Conservation (phyloP, 2,888 invertebrate species). For the Andrena praecox region DNA sequence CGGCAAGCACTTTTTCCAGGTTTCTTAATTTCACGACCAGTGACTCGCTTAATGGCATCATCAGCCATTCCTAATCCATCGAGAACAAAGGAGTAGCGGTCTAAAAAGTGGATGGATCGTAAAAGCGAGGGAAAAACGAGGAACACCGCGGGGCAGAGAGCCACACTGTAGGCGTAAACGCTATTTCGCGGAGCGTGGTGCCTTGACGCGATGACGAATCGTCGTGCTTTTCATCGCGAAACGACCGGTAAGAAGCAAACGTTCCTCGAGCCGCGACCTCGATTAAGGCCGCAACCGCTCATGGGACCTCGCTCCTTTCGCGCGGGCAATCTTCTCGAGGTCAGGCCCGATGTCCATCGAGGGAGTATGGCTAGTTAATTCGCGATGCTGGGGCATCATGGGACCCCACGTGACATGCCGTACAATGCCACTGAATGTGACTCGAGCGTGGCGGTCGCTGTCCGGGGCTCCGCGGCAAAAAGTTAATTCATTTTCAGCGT, state of each 20-base stretch:
- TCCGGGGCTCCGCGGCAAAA: constrained; percentile 71
- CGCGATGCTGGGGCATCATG: constrained; percentile 57
- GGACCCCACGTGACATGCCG: constrained; percentile 64
- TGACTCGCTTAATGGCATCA: background rate
- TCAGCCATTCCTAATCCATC: background rate
- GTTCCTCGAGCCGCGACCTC: constrained; percentile 51
- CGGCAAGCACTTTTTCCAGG: background rate
- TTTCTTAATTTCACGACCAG: background rate
- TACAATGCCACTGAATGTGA: constrained; percentile 76
- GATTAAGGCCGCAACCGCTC: constrained; percentile 55
- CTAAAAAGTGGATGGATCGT: background rate
- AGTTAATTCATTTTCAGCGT: constrained; percentile 83
- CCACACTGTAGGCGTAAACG: constrained; percentile 15
- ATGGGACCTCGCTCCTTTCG: constrained; percentile 49
- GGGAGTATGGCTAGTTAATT: constrained; percentile 67
- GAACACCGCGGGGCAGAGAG: background rate
- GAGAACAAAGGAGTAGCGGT: background rate
- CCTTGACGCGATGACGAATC: constrained; percentile 26
- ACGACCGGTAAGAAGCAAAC: constrained; percentile 36
- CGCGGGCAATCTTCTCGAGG: constrained; percentile 58
- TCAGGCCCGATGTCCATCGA: constrained; percentile 60
- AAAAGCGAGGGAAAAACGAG: background rate
- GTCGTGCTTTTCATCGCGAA: constrained; percentile 14
- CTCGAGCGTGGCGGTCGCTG: constrained; percentile 71
- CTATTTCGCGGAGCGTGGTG: constrained; percentile 13